These are phyloP conservation scores for Silurus meridionalis DNA, from an alignment of 2,113 vertebrate genomes.

Conservation along the genomic window DNA sequence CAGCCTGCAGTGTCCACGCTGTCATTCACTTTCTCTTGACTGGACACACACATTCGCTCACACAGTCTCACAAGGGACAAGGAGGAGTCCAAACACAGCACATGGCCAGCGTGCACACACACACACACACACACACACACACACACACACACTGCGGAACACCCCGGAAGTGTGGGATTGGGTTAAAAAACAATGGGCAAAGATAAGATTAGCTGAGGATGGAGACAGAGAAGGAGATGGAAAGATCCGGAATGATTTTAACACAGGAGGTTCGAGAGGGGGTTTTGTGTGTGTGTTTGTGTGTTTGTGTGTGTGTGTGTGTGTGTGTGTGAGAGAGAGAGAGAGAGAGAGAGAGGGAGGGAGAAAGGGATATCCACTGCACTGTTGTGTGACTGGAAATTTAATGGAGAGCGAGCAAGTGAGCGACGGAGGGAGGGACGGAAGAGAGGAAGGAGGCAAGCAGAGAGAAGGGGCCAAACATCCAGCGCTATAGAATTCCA, in stretches of 20 bases:
- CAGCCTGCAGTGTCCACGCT: conserved; percentile 65
- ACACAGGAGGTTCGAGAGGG: conserved; percentile 50
- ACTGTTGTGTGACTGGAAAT: conserved; percentile 87
- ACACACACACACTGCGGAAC: conserved; percentile 55
- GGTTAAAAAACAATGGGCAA: background rate
- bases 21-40: conserved; percentile 63
- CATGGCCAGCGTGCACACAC: conserved; percentile 59
- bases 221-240: conserved; percentile 48
- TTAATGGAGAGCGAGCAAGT: conserved; percentile 72
- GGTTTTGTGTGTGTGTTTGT: background rate
- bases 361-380: conserved; percentile 81
- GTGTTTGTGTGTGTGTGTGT: conserved; percentile 4
- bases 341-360: conserved; percentile 42
- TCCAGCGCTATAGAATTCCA: conserved; percentile 61
- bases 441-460: conserved; percentile 21
- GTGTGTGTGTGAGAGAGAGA: conserved; percentile 55
- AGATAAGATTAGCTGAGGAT: conserved; percentile 54
- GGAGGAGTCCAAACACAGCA: conserved; percentile 46
- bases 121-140: conserved; percentile 66
- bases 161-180: background rate
- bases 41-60: conserved; percentile 44
- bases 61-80: background rate
- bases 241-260: conserved; percentile 62
- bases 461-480: conserved; percentile 34
- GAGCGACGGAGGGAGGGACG: conserved; percentile 43